Base-by-base conservation (phyloP, 2,888 invertebrate genomes). In the Pseudococcus longispinus region DNA sequence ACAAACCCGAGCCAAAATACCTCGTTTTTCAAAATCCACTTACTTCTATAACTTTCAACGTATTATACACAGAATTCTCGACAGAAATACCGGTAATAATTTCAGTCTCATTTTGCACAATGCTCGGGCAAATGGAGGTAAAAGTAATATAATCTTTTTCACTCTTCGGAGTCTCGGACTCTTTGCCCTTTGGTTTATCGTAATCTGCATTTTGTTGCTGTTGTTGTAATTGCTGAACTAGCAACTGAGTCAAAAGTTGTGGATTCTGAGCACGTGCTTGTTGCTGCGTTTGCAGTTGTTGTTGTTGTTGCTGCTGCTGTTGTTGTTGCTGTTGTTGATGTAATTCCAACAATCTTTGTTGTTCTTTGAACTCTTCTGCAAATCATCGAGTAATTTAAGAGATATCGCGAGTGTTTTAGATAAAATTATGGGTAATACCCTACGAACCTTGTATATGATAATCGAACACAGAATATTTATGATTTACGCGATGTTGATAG, bases 401-500 rank as follows among this genome's bases (percentile, higher is more conserved):
- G 20, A n/a, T 80, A 23, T 77, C 0, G 11, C 1, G 6, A 32
- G 0, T 29, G 6, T 4, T 55, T n/a, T 55, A 26, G 32, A 74
- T 8, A 11, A 8, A 5, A 26, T 2, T 1, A 55, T 26, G 29
- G 18, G 13, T 4, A 29, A 32, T 6, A 26, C 18, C 18, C 20
- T 20, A 83, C 46, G 2, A 42, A 93, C 93, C 92, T 89, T 90
- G 89, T 88, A 92, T 91, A 1, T 86, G 86, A 46, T 86, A 91
- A 89, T 93, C 92, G 89, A 93, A 93, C 85, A 93, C 91, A 89
- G 93, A 92, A 88, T 93, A 93, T 77, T 93, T 90, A 44, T 92
- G 92, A 87, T 93, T 93, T 83, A 94, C 92, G 74, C 93, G 90
- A 89, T 93, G 93, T 88, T 93, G 92, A 88, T 93, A 91, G 32